These are phyloP conservation scores for Apostichopus parvimensis DNA, from an alignment of 35 echinoderm and acorn worm genomes.

Conservation along the genomic window DNA sequence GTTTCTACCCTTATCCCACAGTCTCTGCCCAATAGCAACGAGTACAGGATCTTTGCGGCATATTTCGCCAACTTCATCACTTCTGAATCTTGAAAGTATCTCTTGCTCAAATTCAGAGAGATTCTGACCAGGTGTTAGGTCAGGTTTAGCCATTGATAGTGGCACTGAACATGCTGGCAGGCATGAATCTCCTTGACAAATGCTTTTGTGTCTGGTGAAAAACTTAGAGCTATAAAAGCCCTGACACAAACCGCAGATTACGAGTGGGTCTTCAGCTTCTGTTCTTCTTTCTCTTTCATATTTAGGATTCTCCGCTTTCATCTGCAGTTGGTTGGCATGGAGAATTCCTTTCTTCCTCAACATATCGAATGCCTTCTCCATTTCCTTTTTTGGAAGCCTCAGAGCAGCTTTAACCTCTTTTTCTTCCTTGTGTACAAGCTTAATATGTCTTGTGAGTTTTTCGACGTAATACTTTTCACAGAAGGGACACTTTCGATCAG, in stretches of 20 bases:
- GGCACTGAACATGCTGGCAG: not conserved
- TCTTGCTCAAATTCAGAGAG: not conserved
- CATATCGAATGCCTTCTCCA: not conserved
- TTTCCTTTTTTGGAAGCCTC: conserved; percentile 13
- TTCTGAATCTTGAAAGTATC: conserved; percentile 19
- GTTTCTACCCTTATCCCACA: conserved; percentile 29
- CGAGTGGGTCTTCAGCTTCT: conserved; percentile 12
- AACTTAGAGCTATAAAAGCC: conserved; percentile 38
- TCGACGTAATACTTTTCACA: not conserved
- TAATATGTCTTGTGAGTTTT: not conserved
- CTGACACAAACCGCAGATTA: conserved; percentile 46
- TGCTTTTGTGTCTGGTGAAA: conserved; percentile 36
- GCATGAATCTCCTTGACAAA: conserved; percentile 20
- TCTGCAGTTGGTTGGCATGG: not conserved
- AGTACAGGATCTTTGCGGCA: conserved; percentile 23
- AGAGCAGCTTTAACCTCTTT: not conserved
- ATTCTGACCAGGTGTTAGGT: not conserved
- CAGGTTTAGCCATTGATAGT: not conserved
- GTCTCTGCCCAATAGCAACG: not conserved
- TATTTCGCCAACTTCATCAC: conserved; percentile 25
- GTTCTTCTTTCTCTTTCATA: conserved; percentile 35
- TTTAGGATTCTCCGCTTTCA: not conserved
- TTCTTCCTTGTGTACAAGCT: not conserved
- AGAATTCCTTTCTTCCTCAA: conserved; percentile 17
- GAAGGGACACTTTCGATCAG: not conserved